Evolutionary conservation across 2,797 vertebrate species (phyloP), one percentile per base, ranked within the genome.

Genomic region (Fistularia commersonii): DNA sequence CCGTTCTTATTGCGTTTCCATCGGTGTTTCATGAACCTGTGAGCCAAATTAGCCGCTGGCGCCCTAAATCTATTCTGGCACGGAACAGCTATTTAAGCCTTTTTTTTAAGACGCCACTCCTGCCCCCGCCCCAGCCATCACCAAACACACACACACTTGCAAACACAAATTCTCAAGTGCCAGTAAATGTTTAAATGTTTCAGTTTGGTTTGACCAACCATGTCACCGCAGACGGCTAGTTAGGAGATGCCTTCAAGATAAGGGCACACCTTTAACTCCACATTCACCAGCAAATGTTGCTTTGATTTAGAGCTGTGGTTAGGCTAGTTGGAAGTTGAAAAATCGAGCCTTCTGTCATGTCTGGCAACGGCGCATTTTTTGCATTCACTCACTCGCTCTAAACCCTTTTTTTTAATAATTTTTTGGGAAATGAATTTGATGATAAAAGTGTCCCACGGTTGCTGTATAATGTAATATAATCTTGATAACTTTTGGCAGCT

Each of bases 181-280:
- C 81, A 76, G 80, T 87, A 89, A 90, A 86, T 84, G 87, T 84
- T 89, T 84, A 86, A 85, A 87, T 84, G 83, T 79, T 86, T 69
- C 78, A 59, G 71, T 77, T 84, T 87, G 79, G 76, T 84, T 85
- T 81, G 72, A 84, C 82, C 66, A 66, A 59, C 65, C 53, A 51
- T 81, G 74, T 86, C 76, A 70, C 78, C 49, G 35, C 76, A 80
- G 75, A 76, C 60, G 52, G 70, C 61, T 55, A 47, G 61, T 72
- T 81, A 76, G 76, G 80, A 81, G 85, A 88, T 87, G 67, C 71
- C 66, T 54, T 57, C 5, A 9, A 80, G 78, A 88, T 91, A 87
- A 76, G 65, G 74, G 40, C 48, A 61, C 78, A 81, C 66, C 73
- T 73, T 84, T 74, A 64, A 54, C 45, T 64, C 40, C 32, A 39